Conservation (phyloP, 2,113 vertebrate genomes). For the Psilopsiagon aurifrons region DNA sequence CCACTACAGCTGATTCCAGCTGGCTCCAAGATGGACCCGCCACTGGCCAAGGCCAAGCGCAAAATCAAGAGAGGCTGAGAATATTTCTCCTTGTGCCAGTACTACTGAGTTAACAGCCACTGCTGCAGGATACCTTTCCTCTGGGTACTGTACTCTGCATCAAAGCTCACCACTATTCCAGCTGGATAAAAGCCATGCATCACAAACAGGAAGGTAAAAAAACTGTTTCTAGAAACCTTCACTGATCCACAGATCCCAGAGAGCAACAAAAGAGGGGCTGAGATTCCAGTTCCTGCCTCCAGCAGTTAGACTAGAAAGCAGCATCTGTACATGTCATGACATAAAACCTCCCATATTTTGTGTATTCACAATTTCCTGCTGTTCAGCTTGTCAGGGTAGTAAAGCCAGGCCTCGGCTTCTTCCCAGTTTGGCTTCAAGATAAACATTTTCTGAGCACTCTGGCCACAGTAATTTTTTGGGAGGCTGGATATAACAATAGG, state of each 20-base stretch:
- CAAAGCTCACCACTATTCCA: not conserved
- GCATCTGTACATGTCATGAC: not conserved
- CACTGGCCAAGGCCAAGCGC: not conserved
- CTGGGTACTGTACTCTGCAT: fast-evolving
- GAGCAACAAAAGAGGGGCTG: not conserved
- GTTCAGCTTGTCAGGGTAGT: not conserved
- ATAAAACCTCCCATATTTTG: not conserved
- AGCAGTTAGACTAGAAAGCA: not conserved
- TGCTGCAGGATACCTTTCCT: not conserved
- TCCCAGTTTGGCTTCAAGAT: not conserved
- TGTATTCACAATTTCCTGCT: not conserved
- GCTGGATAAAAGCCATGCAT: not conserved
- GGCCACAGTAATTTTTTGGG: not conserved
- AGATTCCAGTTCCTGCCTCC: not conserved
- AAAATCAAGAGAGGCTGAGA: not conserved
- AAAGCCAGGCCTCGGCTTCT: not conserved
- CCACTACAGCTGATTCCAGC: not conserved
- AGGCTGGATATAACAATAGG: not conserved
- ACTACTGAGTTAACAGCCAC: not conserved
- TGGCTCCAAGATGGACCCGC: not conserved
- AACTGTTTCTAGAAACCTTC: not conserved
- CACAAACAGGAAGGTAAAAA: not conserved
- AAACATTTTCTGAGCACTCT: not conserved
- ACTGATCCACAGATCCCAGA: not conserved
- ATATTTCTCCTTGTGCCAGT: not conserved